phyloP scores from a whole-genome alignment of 2,113 vertebrate species.

The Stictonetta naevosa region DNA sequence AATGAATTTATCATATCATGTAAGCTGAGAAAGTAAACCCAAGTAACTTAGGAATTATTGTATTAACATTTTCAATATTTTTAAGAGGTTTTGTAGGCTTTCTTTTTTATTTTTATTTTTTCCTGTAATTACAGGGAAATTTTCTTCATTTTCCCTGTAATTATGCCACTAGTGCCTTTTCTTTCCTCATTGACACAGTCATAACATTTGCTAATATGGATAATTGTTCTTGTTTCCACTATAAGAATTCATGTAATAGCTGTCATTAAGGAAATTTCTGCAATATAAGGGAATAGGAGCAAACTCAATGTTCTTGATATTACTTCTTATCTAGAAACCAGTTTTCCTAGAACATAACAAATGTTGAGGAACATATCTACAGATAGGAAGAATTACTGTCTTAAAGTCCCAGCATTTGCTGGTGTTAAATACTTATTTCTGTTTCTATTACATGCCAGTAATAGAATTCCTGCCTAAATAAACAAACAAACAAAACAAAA shows the following conservation, averaged over 20 bases:
- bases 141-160: neutral
- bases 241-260: neutral
- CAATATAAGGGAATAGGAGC: neutral
- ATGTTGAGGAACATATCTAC: neutral
- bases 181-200: neutral
- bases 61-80: neutral
- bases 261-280: neutral
- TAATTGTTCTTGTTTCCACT: neutral
- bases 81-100: neutral
- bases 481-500: neutral
- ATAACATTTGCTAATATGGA: neutral
- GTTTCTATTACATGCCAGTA: neutral
- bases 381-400: neutral
- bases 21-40: neutral
- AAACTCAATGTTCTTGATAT: neutral
- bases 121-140: neutral
- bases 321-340: neutral
- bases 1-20: neutral
- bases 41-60: neutral
- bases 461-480: neutral
- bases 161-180: neutral
- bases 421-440: neutral
- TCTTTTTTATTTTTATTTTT: neutral
- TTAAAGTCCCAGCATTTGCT: neutral
- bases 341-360: neutral